These are phyloP conservation scores for Zeugodacus cucurbitae DNA, from an alignment of 1,140 invertebrate genomes.

Conservation along the genomic window DNA sequence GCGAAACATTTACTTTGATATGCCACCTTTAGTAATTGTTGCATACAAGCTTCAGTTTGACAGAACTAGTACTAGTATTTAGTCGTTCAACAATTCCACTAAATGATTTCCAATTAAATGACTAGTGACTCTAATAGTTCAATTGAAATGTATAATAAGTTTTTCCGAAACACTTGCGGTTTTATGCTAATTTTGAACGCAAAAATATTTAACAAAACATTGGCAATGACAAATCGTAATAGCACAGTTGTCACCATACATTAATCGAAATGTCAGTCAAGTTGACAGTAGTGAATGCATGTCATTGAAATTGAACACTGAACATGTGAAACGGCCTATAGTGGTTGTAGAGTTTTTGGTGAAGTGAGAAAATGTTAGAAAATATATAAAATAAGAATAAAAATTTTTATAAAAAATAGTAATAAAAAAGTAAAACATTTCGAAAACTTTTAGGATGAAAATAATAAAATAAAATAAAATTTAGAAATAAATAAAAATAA, in stretches of 20 bases:
- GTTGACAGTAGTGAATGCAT: not conserved
- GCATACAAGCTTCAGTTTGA: no score
- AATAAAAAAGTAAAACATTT: no score
- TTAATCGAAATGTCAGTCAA: conserved; percentile 21
- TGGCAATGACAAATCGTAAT: not conserved
- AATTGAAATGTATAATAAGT: no score
- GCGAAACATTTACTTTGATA: no score
- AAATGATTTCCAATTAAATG: not conserved
- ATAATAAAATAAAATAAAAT: no score
- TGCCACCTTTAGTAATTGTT: no score
- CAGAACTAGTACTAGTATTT: not conserved
- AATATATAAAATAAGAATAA: no score
- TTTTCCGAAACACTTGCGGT: not conserved
- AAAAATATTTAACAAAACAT: not conserved
- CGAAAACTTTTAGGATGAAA: no score
- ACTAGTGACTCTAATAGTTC: not conserved
- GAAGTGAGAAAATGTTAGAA: no score
- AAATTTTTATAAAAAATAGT: no score
- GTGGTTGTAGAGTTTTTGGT: not conserved
- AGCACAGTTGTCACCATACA: not conserved
- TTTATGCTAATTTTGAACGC: not conserved
- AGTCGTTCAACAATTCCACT: not conserved
- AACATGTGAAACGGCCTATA: not conserved
- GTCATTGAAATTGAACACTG: not conserved
- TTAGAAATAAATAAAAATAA: no score